Evolutionary conservation across 1,140 invertebrate genomes (phyloP), one percentile per base, ranked within the genome.

Genomic region (Temnothorax curvispinosus): DNA sequence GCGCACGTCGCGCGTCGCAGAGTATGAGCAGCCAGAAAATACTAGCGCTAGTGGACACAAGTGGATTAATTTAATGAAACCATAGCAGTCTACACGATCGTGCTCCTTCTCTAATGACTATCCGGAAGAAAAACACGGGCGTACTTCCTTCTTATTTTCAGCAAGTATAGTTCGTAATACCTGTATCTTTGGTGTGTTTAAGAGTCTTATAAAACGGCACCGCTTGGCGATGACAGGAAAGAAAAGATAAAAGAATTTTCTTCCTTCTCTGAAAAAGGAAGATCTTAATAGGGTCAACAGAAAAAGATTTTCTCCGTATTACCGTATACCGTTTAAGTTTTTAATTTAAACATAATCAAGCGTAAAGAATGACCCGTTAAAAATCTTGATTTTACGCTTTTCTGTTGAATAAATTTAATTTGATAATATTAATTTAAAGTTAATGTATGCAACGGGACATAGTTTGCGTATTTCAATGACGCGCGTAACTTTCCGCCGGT

Each of bases 1-100:
- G 38, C 1, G 38, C 32, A 15, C 60, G 13, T 32, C 2, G n/a
- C 2, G n/a, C 15, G 9, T 32, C 41, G 18, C 47, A 54, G 18
- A 15, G 8, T n/a, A n/a, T 27, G 4, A 50, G 11, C 27, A 74
- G 50, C 3, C 15, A 65, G 80, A 74, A 74, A 60, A 74, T 47
- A 69, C 15, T 27, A 32, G 52, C 13, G 32, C 15, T 69, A 41
- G 64, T 41, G 38, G 21, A 69, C 7, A 41, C 64, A 47, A 82
- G 41, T 32, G 69, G 54, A 84, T 84, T 84, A 84, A 84, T 74
- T 75, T 58, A 60, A 47, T 44, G 69, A 75, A 74, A 72, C 52
- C 27, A 21, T 60, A 27, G 41, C 67, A 58, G 11, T 44, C 65
- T 47, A 69, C 64, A 81, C 35, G 35, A 71, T 44, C n/a, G 77